Evolutionary conservation across 2,888 invertebrate genomes (phyloP).

Genomic region (Euphydryas editha): DNA sequence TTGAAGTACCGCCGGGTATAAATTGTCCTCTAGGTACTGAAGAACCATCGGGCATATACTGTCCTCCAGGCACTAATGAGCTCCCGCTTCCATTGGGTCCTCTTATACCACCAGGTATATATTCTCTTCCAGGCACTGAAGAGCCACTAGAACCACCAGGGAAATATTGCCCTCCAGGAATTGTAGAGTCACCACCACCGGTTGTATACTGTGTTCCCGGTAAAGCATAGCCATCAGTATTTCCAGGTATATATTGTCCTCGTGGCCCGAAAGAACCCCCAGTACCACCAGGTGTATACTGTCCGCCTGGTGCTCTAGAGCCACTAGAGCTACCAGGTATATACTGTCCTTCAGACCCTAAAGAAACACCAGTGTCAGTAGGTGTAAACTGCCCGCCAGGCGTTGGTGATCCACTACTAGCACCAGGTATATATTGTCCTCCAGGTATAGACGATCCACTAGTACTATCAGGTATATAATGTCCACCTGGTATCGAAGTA

Average conservation of each 20-base stretch:
- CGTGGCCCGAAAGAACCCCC: slow-evolving; percentile 30
- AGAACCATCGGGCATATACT: not conserved
- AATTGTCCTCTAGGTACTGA: slow-evolving; percentile 1
- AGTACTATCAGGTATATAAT: slow-evolving; percentile 8
- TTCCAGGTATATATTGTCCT: slow-evolving; percentile 24
- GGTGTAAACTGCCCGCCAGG: slow-evolving; percentile 29
- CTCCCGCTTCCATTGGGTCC: not conserved
- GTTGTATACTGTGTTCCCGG: not conserved
- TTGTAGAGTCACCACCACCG: not conserved
- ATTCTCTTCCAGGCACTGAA: slow-evolving; percentile 11
- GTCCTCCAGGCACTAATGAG: not conserved
- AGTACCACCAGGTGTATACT: slow-evolving; percentile 22
- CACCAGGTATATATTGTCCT: slow-evolving; percentile 33
- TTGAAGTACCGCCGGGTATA: slow-evolving; percentile 6
- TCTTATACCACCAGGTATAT: slow-evolving; percentile 19
- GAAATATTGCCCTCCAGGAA: slow-evolving; percentile 19
- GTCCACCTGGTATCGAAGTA: slow-evolving; percentile 15
- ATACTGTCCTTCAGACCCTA: slow-evolving; percentile 33
- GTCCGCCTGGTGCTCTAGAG: slow-evolving; percentile 4
- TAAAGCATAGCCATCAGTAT: not conserved
- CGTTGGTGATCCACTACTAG: slow-evolving; percentile 18
- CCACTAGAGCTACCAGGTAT: slow-evolving; percentile 22
- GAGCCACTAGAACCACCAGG: slow-evolving; percentile 14
- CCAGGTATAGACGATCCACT: not conserved
- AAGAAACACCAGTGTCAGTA: slow-evolving; percentile 15